These are phyloP conservation scores for Anthophora plumipes DNA, from an alignment of 2,888 invertebrate genomes.

Conservation along the genomic window DNA sequence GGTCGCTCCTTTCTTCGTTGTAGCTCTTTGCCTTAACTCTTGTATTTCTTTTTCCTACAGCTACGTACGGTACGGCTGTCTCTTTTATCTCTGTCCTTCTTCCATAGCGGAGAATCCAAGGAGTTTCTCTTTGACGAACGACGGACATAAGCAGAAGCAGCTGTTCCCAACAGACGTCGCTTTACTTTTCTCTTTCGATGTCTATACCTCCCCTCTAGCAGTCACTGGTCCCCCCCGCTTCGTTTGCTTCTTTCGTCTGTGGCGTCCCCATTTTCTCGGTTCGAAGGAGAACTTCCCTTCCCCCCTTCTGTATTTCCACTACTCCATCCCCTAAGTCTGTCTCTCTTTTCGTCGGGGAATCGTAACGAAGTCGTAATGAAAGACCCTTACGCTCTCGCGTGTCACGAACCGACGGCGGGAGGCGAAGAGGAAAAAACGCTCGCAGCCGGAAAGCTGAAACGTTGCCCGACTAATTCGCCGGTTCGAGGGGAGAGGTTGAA, in stretches of 20 bases:
- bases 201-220: not conserved
- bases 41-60: conserved; percentile 23
- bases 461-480: conserved; percentile 37
- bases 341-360: not conserved
- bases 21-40: conserved; percentile 16
- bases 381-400: conserved; percentile 48
- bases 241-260: not conserved
- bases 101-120: conserved; percentile 22
- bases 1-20: not conserved
- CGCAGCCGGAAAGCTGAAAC: conserved; percentile 18
- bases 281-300: conserved; percentile 4
- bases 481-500: not conserved
- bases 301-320: too few species aligned
- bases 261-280: conserved; percentile 37
- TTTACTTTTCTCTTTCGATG: conserved; percentile 29
- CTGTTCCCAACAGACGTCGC: conserved; percentile 61
- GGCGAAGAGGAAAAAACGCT: conserved; percentile 16
- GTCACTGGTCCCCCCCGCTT: not conserved
- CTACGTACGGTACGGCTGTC: conserved; percentile 9
- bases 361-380: conserved; percentile 58
- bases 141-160: conserved; percentile 62
- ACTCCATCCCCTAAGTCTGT: not conserved
- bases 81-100: conserved; percentile 7
- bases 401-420: conserved; percentile 1
- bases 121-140: conserved; percentile 58